Conservation (phyloP, 2,888 invertebrate species). For the Andrena hattorfiana region DNA sequence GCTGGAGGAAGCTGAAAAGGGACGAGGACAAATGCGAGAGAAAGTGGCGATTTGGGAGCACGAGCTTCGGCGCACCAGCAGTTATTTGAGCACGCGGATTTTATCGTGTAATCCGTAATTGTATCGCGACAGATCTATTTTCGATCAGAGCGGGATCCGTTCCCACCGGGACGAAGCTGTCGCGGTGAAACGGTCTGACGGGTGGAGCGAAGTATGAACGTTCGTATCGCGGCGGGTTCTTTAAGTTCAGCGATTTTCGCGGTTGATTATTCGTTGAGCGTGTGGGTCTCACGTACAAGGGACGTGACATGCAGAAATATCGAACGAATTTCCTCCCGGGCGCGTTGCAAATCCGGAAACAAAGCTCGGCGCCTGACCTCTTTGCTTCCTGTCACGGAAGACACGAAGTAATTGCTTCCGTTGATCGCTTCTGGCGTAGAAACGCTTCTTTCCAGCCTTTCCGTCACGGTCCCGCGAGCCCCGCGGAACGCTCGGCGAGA, state of each 20-base stretch:
- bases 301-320: constrained; percentile 55
- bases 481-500: not conserved
- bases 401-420: constrained; percentile 57
- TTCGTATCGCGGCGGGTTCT: constrained; percentile 10
- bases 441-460: constrained; percentile 26
- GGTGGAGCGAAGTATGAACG: not conserved
- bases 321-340: constrained; percentile 51
- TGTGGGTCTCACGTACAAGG: constrained; percentile 18
- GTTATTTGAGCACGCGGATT: not conserved
- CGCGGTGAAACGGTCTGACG: not conserved
- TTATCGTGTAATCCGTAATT: not conserved
- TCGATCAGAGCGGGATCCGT: not conserved
- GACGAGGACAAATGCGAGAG: constrained; percentile 11
- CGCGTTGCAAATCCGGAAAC: constrained; percentile 56
- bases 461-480: not conserved
- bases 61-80: not conserved
- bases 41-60: not conserved
- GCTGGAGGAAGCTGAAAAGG: not conserved
- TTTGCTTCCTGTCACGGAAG: constrained; percentile 57
- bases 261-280: constrained; percentile 40
- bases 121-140: not conserved
- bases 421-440: constrained; percentile 39
- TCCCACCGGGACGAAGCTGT: not conserved
- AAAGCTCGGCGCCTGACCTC: constrained; percentile 39
- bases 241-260: constrained; percentile 10